Evolutionary conservation across 2,797 vertebrate species (phyloP), one percentile per base, ranked within the genome.

Genomic region (Knipowitschia caucasica): DNA sequence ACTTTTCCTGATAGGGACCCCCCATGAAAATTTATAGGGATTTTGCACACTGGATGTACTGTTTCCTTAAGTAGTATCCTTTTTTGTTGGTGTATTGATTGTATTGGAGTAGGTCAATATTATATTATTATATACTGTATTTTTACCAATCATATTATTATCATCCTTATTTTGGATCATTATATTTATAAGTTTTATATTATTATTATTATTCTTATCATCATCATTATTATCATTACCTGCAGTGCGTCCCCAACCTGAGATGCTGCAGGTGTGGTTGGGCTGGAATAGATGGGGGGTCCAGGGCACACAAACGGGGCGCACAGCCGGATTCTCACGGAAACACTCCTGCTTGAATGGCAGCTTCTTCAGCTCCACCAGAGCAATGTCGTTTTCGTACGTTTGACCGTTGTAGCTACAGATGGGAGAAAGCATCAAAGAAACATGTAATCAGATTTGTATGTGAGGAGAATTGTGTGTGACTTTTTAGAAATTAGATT

Each of bases 331-430:
- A 39, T 49, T 87, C 20, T 67, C 53, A 1, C 2, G 1, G 64
- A 96, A 3, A 53, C 84, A 93, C 1, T 27, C 6, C 0, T 62
- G 15, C 0, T 1, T 4, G 0, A 7, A 4, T 0, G 7, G 67
- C 0, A 52, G 63, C n/a, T 80, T 80, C 72, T 72, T 21, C 62
- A 97, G 64, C 76, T 93, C 67, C 34, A 99, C 34, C 79, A 99
- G 82, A 40, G 96, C 95, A 14, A 99, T 97, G 87, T 99, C 96
- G 15, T 99, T 96, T 80, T 92, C 69, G 0, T 94, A 95, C 0
- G 75, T 92, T 29, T 2, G 7, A 0, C 86, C 27, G 2, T 90
- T 75, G 50, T 91, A 98, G 0, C 86, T 88, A 64, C 34, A 36
- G 39, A 38, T 2, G 15, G 36, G 0, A 12, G 7, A 17, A 25